These are phyloP conservation scores for Arvicola amphibius DNA, from an alignment of 2,797 vertebrate species.

Conservation along the genomic window DNA sequence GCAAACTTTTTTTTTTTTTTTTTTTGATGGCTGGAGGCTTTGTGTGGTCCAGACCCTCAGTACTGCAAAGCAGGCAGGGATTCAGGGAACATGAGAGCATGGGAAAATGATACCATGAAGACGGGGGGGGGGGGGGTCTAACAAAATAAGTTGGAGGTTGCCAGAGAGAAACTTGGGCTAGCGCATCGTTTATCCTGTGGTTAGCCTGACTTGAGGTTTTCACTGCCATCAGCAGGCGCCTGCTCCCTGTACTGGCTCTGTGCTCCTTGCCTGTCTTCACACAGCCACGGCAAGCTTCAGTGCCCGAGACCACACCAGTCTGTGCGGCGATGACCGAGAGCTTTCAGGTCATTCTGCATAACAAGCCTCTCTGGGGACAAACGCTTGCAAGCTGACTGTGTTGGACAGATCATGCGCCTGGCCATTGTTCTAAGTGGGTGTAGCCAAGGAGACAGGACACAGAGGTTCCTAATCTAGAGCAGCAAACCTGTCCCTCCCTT, in stretches of 20 bases:
- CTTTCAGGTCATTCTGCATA: neutral
- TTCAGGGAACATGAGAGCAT: neutral
- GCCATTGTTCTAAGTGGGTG: neutral
- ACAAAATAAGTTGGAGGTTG: constrained; percentile 24
- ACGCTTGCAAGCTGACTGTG: neutral
- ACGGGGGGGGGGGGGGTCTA: constrained; percentile 10
- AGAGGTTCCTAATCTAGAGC: constrained; percentile 38
- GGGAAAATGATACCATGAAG: constrained; percentile 18
- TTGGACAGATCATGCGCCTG: neutral
- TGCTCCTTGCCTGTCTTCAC: neutral
- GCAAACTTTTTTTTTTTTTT: no score
- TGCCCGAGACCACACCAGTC: neutral
- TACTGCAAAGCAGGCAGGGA: neutral
- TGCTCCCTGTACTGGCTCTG: constrained; percentile 10
- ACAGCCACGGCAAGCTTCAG: neutral
- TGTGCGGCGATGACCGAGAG: neutral
- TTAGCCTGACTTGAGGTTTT: constrained; percentile 14
- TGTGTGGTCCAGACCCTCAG: neutral
- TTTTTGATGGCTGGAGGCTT: neutral
- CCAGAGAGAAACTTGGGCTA: constrained; percentile 23
- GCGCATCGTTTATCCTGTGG: constrained; percentile 23
- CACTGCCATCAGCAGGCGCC: neutral
- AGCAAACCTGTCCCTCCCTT: neutral
- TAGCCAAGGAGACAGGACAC: constrained; percentile 8
- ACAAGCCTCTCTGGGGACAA: neutral